These are phyloP conservation scores for Alligator sinensis DNA, from an alignment of 2,113 vertebrate genomes.

Conservation along the genomic window DNA sequence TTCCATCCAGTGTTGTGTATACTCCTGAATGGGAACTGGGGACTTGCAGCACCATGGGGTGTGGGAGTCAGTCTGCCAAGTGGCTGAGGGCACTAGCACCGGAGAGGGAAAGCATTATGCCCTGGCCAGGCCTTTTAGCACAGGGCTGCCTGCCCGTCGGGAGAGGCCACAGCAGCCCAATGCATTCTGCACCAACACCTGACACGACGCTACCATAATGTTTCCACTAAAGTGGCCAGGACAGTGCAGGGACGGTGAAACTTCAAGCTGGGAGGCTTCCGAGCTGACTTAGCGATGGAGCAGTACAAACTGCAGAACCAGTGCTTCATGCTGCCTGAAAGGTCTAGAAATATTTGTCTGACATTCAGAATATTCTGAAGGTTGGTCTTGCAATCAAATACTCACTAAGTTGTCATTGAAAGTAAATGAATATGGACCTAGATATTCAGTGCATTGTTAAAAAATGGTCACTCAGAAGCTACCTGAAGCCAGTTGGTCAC, in stretches of 20 bases:
- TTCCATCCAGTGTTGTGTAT: not conserved
- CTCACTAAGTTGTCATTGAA: not conserved
- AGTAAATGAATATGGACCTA: not conserved
- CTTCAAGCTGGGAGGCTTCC: too few species aligned
- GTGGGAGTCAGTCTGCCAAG: not conserved
- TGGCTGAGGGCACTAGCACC: not conserved
- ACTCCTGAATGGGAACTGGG: fast-evolving
- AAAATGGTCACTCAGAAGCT: not conserved
- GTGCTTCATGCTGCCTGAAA: not conserved
- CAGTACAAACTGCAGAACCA: not conserved
- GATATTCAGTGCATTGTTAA: not conserved
- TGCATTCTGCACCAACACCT: not conserved
- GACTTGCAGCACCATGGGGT: not conserved
- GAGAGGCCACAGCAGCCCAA: too few species aligned
- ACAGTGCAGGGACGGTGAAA: too few species aligned
- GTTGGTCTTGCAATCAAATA: not conserved
- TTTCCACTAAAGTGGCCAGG: not conserved
- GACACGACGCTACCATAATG: not conserved
- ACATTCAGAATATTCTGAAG: not conserved
- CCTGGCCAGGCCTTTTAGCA: too few species aligned
- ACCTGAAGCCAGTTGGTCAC: not conserved
- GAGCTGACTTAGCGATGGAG: not conserved
- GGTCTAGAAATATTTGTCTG: not conserved
- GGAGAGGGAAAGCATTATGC: not conserved
- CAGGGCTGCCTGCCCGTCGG: too few species aligned